Conservation (phyloP, 2,113 vertebrate species). For the Dolichallabes microphthalmus region DNA sequence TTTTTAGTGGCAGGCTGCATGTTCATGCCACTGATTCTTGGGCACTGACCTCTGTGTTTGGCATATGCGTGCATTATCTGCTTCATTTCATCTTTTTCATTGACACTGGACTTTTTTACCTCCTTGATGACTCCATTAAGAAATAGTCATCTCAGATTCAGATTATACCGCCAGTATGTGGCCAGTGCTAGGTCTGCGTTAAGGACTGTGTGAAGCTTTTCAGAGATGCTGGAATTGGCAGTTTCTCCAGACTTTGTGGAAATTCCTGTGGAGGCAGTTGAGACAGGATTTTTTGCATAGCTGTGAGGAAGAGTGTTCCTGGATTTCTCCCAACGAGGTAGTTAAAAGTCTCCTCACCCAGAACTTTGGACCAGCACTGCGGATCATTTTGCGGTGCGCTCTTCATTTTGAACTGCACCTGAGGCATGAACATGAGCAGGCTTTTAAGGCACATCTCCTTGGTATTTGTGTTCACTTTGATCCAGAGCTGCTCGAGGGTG, state of each 20-base stretch:
- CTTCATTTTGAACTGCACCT: constrained; percentile 75
- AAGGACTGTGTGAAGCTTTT: constrained; percentile 66
- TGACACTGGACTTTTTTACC: too few relatives aligned
- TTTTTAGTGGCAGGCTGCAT: too few relatives aligned
- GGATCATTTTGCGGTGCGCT: constrained; percentile 72
- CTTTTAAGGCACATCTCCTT: constrained; percentile 79
- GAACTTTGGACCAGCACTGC: constrained; percentile 71
- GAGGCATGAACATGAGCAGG: constrained; percentile 82
- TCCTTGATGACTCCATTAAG: too few relatives aligned
- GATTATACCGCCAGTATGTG: background rate
- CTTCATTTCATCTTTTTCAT: too few relatives aligned
- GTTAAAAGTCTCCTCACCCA: constrained; percentile 78
- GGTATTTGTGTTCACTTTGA: constrained; percentile 66
- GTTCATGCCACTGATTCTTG: too few relatives aligned
- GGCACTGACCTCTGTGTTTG: too few relatives aligned
- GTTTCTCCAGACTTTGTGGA: constrained; percentile 76
- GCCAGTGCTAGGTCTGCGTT: background rate
- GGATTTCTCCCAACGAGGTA: constrained; percentile 77
- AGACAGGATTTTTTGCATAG: constrained; percentile 81
- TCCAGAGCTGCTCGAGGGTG: constrained; percentile 77
- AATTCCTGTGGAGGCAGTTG: constrained; percentile 78
- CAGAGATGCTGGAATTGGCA: constrained; percentile 82
- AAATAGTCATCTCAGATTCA: too few relatives aligned
- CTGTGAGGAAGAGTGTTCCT: constrained; percentile 75
- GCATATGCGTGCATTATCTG: too few relatives aligned